Conservation (phyloP, 2,113 vertebrate genomes). For the Girardinichthys multiradiatus region DNA sequence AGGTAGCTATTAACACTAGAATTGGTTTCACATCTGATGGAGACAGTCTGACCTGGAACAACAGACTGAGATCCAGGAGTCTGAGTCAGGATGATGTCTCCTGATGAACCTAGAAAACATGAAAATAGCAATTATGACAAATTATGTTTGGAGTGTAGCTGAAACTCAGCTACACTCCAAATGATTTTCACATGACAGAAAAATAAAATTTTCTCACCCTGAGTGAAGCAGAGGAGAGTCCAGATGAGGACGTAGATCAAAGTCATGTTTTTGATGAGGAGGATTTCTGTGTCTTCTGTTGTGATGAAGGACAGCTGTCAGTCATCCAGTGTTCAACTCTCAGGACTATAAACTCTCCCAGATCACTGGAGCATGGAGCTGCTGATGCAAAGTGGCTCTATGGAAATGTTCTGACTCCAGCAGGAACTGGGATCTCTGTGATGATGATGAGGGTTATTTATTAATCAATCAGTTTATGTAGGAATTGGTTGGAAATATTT, state of each 20-base stretch:
- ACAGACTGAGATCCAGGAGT: too few relatives aligned
- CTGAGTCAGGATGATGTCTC: too few relatives aligned
- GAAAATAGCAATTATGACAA: too few relatives aligned
- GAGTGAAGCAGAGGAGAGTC: slow-evolving; percentile 14
- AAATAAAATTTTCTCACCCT: slow-evolving; percentile 1
- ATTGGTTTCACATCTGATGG: too few relatives aligned
- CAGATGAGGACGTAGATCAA: slow-evolving; percentile 12
- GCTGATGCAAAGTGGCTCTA: slow-evolving; percentile 5
- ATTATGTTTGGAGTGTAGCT: background rate
- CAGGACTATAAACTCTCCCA: background rate
- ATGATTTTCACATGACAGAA: slow-evolving; percentile 1
- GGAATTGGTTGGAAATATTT: too few relatives aligned
- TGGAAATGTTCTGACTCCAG: background rate
- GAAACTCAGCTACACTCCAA: slow-evolving; percentile 1
- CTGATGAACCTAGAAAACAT: too few relatives aligned
- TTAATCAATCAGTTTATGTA: background rate
- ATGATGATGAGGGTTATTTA: too few relatives aligned
- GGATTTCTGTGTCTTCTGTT: background rate
- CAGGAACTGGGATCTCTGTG: background rate
- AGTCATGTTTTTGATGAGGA: slow-evolving; percentile 1
- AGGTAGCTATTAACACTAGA: too few relatives aligned
- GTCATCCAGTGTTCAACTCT: background rate
- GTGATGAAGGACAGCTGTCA: background rate
- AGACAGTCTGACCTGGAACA: too few relatives aligned
- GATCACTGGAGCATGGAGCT: background rate